Percentiles rank a stretch among this genome's conserved stretches.
Conservation (phyloP, 2,797 vertebrate species). For the Lacerta viridis region DNA sequence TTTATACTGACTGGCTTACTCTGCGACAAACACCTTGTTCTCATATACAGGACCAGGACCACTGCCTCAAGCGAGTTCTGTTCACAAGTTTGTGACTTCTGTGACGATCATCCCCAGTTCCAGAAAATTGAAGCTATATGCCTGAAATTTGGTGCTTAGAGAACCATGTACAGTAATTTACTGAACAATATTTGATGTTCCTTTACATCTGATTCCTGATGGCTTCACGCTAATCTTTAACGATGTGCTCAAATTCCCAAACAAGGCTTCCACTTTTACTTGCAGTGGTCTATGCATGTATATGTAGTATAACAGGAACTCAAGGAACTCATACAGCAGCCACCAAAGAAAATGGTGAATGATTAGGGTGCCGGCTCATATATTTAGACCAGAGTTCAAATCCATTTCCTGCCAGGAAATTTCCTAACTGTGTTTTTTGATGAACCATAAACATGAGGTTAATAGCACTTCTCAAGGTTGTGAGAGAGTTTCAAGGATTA, state of each 20-base stretch:
- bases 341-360: neutral
- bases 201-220: constrained; percentile 1
- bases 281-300: neutral
- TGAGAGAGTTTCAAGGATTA: neutral
- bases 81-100: neutral
- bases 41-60: neutral
- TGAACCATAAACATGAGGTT: constrained; percentile 14
- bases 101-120: neutral
- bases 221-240: neutral
- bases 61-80: neutral
- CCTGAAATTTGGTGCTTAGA: neutral
- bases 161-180: constrained; percentile 1
- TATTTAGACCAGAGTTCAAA: neutral
- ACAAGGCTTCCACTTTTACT: neutral
- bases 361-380: neutral
- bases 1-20: too few species aligned
- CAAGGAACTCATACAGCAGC: neutral
- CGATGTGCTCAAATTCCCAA: neutral
- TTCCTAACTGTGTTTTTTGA: neutral
- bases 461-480: constrained; percentile 13
- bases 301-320: neutral
- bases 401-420: constrained; percentile 13
- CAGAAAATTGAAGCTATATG: neutral
- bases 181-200: constrained; percentile 7
- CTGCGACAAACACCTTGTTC: too few species aligned